A percentile compares a stretch with the other conserved stretches of the same genome.
Evolutionary conservation across 2,113 vertebrate species (phyloP).

Genomic region (Physeter macrocephalus): DNA sequence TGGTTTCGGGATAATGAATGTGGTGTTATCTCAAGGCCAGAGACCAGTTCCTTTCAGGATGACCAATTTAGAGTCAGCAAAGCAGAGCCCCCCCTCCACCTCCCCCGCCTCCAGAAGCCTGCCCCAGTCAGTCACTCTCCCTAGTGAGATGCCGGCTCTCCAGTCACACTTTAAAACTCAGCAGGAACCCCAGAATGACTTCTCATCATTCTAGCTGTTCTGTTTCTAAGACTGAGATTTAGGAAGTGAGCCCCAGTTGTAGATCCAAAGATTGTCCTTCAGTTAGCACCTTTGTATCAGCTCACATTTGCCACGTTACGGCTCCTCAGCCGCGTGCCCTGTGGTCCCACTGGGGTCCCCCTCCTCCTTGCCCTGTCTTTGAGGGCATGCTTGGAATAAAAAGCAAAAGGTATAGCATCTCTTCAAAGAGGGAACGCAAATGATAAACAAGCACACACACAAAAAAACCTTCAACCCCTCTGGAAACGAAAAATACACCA

Average conservation of each 20-base stretch:
- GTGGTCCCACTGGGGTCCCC: rapidly evolving
- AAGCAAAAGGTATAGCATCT: background rate
- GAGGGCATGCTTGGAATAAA: background rate
- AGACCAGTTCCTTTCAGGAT: background rate
- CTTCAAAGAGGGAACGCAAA: background rate
- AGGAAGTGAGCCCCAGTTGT: background rate
- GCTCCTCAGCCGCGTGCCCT: rapidly evolving
- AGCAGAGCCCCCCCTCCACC: background rate
- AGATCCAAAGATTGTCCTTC: background rate
- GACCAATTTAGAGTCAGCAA: background rate
- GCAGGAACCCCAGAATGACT: background rate
- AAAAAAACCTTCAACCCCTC: too few species aligned
- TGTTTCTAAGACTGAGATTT: background rate
- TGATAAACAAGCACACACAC: background rate
- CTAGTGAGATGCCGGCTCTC: background rate
- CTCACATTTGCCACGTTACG: rapidly evolving
- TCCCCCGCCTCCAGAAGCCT: background rate
- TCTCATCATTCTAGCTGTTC: background rate
- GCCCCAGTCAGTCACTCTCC: background rate
- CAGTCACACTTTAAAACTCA: background rate
- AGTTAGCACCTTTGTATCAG: background rate
- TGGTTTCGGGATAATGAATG: background rate
- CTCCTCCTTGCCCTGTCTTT: background rate
- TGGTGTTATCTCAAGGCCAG: background rate
- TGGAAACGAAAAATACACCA: background rate